These are phyloP conservation scores for Chaenogobius annularis DNA, from an alignment of 2,113 vertebrate genomes.

Conservation along the genomic window DNA sequence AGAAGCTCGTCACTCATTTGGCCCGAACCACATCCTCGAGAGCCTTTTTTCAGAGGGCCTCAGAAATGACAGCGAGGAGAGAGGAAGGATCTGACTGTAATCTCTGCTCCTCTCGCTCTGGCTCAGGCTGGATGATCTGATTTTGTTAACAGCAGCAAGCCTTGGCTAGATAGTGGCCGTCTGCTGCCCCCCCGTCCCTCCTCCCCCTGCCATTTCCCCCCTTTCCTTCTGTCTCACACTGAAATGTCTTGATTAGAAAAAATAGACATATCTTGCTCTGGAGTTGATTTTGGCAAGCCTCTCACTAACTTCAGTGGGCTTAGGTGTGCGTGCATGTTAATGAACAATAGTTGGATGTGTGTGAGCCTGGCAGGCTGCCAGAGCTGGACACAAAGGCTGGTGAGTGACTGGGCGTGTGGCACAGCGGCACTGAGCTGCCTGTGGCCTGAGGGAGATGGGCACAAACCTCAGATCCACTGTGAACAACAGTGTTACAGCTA, in stretches of 20 bases:
- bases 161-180: conserved; percentile 39
- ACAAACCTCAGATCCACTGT: conserved; percentile 27
- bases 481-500: conserved; percentile 5
- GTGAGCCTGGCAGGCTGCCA: conserved; percentile 86
- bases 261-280: conserved; percentile 17
- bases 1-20: conserved; percentile 53
- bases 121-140: conserved; percentile 60
- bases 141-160: conserved; percentile 42
- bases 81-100: conserved; percentile 47
- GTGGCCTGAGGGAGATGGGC: conserved; percentile 80
- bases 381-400: conserved; percentile 86
- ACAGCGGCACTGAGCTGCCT: conserved; percentile 70
- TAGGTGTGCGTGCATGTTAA: conserved; percentile 53
- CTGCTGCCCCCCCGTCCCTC: background rate
- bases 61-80: conserved; percentile 46
- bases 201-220: background rate
- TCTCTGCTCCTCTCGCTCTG: conserved; percentile 40
- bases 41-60: conserved; percentile 37
- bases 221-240: conserved; percentile 24
- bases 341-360: conserved; percentile 53
- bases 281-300: conserved; percentile 21
- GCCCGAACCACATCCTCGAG: conserved; percentile 20
- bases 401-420: conserved; percentile 89
- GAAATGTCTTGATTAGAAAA: conserved; percentile 62
- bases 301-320: conserved; percentile 33